Evolutionary conservation across 2,888 invertebrate species (phyloP), one percentile per base, ranked within the genome.

Genomic region (Protonemura montana): DNA sequence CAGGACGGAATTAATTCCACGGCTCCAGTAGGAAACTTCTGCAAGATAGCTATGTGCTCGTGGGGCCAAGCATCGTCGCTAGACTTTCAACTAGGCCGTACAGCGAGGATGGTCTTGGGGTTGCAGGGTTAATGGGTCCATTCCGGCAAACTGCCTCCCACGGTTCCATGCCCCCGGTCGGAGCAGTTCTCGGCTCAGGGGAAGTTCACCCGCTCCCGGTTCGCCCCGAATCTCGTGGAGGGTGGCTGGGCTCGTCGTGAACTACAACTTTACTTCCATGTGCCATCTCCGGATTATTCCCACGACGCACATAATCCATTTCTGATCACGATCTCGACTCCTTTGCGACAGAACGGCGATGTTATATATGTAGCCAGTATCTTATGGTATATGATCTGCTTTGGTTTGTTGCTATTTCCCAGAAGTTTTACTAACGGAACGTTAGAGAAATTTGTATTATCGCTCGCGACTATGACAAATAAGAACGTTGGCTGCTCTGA

Each of bases 41-140:
- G 35, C 35, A 35, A 3, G 35, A 35, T 35, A 35, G 35, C 35
- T 35, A 35, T 35, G 35, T 35, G 35, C 35, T 35, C 35, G 10
- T 3, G 35, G 3, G 10, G 35, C 35, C 5, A 35, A 10, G 35
- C 35, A 10, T 35, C 35, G 3, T 35, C 35, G 35, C 35, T 35
- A 35, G 5, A 35, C 35, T 35, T 35, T 35, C 35, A 35, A 35
- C 35, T 35, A 35, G 35, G 10, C 35, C 35, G 35, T 35, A 35
- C 35, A 35, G 35, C 10, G 35, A 35, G 3, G 35, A 35, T 35
- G 35, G 35, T 35, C 35, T 10, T 35, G 35, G 35, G 35, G 86
- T 41, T 76, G 25, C 85, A 77, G 85, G 87, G 87, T 87, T 87
- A 87, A 87, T 87, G 82, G 87, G 86, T 85, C 86, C 87, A 87